Percentiles rank a stretch among this genome's conserved stretches.
Conservation (phyloP, 2,797 vertebrate species). For the Varecia variegata region DNA sequence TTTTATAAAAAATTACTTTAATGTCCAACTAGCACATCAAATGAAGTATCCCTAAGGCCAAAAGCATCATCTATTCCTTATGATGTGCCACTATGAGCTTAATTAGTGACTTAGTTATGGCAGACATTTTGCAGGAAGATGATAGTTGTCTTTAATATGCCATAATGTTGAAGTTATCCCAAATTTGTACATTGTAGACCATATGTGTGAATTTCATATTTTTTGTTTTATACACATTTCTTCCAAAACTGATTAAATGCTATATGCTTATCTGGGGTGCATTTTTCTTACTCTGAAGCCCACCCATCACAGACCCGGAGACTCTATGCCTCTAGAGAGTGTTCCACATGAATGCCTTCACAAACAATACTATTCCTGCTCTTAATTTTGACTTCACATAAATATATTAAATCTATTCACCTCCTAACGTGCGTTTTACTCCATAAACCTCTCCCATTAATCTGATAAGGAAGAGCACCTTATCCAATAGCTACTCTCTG, state of each 20-base stretch:
- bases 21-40: conserved; percentile 35
- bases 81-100: conserved; percentile 27
- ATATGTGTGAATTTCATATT: not conserved
- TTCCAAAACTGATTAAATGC: not conserved
- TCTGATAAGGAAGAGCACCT: not conserved
- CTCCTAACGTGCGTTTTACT: not conserved
- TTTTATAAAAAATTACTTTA: conserved; percentile 54
- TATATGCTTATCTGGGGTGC: not conserved
- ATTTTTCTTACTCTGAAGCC: not conserved
- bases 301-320: not conserved
- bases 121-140: not conserved
- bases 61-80: conserved; percentile 60
- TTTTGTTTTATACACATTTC: not conserved
- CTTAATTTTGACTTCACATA: not conserved
- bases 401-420: not conserved
- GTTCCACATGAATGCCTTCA: not conserved
- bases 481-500: not conserved
- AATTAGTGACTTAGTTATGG: conserved; percentile 22
- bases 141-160: conserved; percentile 47
- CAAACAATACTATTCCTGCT: not conserved
- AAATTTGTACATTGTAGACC: not conserved
- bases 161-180: not conserved
- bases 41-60: conserved; percentile 33
- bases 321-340: not conserved
- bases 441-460: not conserved